A percentile compares a stretch with the other conserved stretches of the same genome.
These are phyloP conservation scores for Ranitomeya imitator DNA, from an alignment of 2,113 vertebrate species.

Conservation along the genomic window DNA sequence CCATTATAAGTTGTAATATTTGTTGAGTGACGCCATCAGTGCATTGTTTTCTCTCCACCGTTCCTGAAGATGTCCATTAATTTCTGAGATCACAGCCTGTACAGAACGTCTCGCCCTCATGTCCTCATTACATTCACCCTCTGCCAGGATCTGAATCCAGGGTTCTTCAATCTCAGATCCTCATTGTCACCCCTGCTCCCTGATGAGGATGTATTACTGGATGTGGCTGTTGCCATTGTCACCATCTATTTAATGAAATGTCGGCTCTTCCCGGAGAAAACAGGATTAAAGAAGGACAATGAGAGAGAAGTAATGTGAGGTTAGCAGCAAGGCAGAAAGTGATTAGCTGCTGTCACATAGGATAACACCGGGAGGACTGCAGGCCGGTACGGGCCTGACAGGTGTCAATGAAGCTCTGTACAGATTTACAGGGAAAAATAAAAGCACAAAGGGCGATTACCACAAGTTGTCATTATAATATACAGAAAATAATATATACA, in stretches of 20 bases:
- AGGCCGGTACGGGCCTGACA: constrained; percentile 24
- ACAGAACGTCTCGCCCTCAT: not conserved
- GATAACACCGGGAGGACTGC: constrained; percentile 16
- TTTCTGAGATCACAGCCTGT: not conserved
- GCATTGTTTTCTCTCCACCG: not conserved
- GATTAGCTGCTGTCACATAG: constrained; percentile 50
- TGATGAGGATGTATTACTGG: not conserved
- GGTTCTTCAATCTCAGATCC: not conserved
- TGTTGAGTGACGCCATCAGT: not conserved
- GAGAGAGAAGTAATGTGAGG: constrained; percentile 1
- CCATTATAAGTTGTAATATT: not conserved
- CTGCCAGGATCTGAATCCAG: not conserved
- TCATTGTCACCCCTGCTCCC: constrained; percentile 2
- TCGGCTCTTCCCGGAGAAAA: constrained; percentile 13
- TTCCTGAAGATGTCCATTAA: not conserved
- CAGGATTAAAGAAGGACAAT: constrained; percentile 10
- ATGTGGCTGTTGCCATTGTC: constrained; percentile 14
- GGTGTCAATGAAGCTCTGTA: constrained; percentile 44
- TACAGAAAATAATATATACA: not conserved
- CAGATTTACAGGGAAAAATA: not conserved
- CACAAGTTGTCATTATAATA: not conserved
- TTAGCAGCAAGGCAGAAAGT: constrained; percentile 31
- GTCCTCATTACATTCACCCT: not conserved
- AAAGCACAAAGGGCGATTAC: not conserved
- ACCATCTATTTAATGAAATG: constrained; percentile 46